A percentile compares a stretch with the other conserved stretches of the same genome.
Evolutionary conservation across 2,797 vertebrate species (phyloP).

Genomic region (Enteromius treurensis): DNA sequence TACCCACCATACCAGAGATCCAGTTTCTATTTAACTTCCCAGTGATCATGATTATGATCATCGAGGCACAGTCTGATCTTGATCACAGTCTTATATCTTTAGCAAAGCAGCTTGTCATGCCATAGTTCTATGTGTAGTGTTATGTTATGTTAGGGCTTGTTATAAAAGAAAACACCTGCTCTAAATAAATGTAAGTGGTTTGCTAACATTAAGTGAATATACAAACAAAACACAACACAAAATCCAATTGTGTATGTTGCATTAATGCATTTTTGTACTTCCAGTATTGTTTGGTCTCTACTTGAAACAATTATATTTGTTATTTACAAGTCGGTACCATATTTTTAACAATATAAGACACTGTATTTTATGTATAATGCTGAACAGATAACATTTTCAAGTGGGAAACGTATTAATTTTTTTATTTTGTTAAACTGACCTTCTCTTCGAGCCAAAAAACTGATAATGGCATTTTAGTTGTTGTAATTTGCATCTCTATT

Average conservation of each 20-base stretch:
- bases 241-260: neutral
- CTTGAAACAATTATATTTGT: neutral
- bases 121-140: neutral
- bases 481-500: neutral
- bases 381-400: neutral
- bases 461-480: neutral
- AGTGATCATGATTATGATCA: neutral
- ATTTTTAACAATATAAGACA: neutral
- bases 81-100: neutral
- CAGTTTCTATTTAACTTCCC: neutral
- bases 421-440: neutral
- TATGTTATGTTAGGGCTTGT: neutral
- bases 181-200: neutral
- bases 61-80: neutral
- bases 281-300: neutral
- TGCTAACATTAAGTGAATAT: neutral
- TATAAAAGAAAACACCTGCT: neutral
- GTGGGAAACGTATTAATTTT: too few species aligned
- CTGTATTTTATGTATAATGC: neutral
- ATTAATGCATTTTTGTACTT: neutral
- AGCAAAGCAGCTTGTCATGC: neutral
- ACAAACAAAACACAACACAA: neutral
- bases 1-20: neutral
- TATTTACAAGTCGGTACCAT: neutral
- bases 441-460: neutral